Base-by-base conservation (phyloP, 1,140 invertebrate species). In the Drosophila bocki region DNA sequence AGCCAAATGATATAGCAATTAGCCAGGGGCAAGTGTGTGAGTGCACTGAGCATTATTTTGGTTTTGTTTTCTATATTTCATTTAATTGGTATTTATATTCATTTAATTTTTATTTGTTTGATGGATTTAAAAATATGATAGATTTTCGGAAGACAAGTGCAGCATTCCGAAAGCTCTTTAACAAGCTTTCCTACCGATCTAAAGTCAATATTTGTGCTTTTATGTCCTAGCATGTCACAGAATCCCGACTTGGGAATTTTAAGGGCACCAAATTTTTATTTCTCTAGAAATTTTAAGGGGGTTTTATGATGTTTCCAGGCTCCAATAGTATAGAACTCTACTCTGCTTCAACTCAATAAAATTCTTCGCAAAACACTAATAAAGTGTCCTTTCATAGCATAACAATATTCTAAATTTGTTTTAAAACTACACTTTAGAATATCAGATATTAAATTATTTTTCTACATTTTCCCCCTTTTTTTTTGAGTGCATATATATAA, bases 1-100 rank as follows among this genome's bases (percentile, higher is more conserved):
- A 22, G 48, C 22, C 71, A 67, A 77, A 84, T 78, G 78, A 86
- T 88, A 84, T 74, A 79, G 84, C 83, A 87, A 90, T 90, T 88
- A 88, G 85, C 26, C 41, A 12, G 26, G 41, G 51, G 47, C 11
- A 22, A 51, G 50, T 47, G 61, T 61, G 42, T 64, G 2, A 17
- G 12, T 12, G 2, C 17, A 64, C 54, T 29, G 19, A 22, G 44
- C 13, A 13, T 3, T 13, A 1, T 22, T n/a, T 48, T n/a, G 3
- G 3, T 15, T 8, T 9, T 0, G 9, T 29, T 29, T 15, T 11
- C 0, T 5, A 0, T 29, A 11, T 9, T n/a, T n/a, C 4, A 48
- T n/a, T n/a, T 29, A 29, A 8, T 48, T 26, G 0, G 2, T 5
- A 48, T n/a, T 7, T 7, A 22, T 45, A 7, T 9, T 9, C 15